Conservation (phyloP, 1,140 invertebrate genomes). For the Eufriesea mexicana region DNA sequence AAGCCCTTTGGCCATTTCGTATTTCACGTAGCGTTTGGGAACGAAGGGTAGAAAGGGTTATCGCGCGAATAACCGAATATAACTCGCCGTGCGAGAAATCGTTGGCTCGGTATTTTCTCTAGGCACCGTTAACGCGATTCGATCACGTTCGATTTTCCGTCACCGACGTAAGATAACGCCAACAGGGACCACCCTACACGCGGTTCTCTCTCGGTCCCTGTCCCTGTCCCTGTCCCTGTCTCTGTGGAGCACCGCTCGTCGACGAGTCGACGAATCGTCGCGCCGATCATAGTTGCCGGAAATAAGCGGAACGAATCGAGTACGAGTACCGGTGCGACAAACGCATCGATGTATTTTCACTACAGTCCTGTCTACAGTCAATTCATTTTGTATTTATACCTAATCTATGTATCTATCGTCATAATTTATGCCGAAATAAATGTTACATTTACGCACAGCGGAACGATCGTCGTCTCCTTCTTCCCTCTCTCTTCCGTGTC, state of each 20-base stretch:
- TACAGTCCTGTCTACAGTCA: conserved; percentile 82
- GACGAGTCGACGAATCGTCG: background rate
- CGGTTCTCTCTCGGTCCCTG: background rate
- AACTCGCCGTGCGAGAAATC: conserved; percentile 15
- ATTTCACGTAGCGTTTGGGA: background rate
- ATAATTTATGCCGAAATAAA: conserved; percentile 82
- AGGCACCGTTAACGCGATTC: conserved; percentile 7
- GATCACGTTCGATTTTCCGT: conserved; percentile 7
- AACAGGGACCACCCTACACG: background rate
- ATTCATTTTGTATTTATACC: conserved; percentile 81
- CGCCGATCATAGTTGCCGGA: conserved; percentile 26
- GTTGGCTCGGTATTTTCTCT: conserved; percentile 50
- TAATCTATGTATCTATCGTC: conserved; percentile 80
- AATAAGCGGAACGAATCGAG: conserved; percentile 70
- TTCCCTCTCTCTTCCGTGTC: too few relatives aligned
- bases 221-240: background rate
- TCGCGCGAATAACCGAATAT: background rate
- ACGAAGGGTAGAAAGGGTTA: background rate
- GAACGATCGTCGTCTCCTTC: background rate
- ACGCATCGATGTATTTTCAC: conserved; percentile 81
- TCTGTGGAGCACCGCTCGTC: background rate
- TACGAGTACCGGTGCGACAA: conserved; percentile 58
- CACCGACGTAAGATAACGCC: background rate
- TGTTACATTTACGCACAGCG: conserved; percentile 80
- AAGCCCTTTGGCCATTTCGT: background rate